A percentile compares a stretch with the other conserved stretches of the same genome.
phyloP scores from a whole-genome alignment of 1,140 invertebrate genomes.

The Penaeus chinensis region DNA sequence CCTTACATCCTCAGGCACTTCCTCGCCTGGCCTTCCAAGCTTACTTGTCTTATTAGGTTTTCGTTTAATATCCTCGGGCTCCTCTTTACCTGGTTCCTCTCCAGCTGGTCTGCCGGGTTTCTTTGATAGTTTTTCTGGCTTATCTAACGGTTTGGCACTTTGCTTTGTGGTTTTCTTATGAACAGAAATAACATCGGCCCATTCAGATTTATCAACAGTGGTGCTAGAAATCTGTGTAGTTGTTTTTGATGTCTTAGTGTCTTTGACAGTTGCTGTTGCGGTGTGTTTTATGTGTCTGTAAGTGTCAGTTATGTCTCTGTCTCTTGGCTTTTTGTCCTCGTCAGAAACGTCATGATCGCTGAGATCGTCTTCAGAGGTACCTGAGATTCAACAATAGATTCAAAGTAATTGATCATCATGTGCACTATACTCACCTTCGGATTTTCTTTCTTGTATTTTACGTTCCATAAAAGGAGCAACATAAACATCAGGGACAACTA shows the following conservation, averaged over 20 bases:
- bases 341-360: slow-evolving; percentile 38
- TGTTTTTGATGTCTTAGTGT: not conserved
- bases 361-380: slow-evolving; percentile 36
- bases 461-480: too few relatives aligned
- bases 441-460: too few relatives aligned
- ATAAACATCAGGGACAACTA: not conserved
- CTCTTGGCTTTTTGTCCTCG: slow-evolving; percentile 16
- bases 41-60: not conserved
- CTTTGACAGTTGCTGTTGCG: slow-evolving; percentile 2
- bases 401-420: not conserved
- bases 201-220: too few relatives aligned
- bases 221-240: not conserved
- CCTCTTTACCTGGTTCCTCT: not conserved
- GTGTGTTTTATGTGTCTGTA: slow-evolving; percentile 8
- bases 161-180: too few relatives aligned
- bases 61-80: not conserved
- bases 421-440: not conserved
- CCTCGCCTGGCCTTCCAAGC: not conserved
- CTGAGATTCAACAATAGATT: slow-evolving; percentile 49
- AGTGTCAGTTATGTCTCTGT: slow-evolving; percentile 14
- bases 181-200: too few relatives aligned
- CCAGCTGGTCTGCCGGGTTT: not conserved
- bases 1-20: slow-evolving; percentile 5
- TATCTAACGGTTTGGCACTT: not conserved
- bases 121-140: not conserved